These are phyloP conservation scores for Leptosomus discolor DNA, from an alignment of 2,113 vertebrate genomes.

Conservation along the genomic window DNA sequence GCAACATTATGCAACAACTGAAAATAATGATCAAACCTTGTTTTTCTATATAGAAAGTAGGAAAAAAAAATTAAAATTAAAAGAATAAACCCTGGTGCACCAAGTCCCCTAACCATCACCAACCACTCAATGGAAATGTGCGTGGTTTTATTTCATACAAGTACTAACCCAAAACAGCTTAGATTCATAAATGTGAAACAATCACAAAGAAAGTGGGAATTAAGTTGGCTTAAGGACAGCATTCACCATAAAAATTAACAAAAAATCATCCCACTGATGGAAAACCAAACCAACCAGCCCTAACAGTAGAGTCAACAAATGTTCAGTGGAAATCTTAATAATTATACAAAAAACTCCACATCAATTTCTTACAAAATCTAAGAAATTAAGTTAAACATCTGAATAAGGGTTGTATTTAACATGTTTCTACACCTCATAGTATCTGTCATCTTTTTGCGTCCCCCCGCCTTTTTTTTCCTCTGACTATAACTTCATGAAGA, in stretches of 20 bases:
- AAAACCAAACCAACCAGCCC: neutral
- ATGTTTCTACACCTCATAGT: neutral
- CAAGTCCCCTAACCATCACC: neutral
- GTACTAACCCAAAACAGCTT: neutral
- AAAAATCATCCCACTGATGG: neutral
- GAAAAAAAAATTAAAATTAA: neutral
- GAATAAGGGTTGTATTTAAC: neutral
- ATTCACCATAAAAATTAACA: neutral
- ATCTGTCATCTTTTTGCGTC: accelerated
- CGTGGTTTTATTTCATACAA: neutral
- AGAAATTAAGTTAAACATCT: neutral
- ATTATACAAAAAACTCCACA: neutral
- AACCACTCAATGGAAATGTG: neutral
- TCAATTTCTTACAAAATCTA: neutral
- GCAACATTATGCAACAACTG: neutral
- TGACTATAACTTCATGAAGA: neutral
- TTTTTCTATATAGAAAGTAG: neutral
- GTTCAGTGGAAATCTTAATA: neutral
- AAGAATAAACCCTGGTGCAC: neutral
- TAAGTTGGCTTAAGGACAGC: neutral
- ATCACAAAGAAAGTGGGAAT: neutral
- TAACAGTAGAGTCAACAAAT: neutral
- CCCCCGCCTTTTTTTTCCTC: accelerated
- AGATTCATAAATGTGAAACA: neutral
- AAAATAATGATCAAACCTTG: neutral